Evolutionary conservation across 1,140 invertebrate species (phyloP).

Genomic region (Leptopilina boulardi): DNA sequence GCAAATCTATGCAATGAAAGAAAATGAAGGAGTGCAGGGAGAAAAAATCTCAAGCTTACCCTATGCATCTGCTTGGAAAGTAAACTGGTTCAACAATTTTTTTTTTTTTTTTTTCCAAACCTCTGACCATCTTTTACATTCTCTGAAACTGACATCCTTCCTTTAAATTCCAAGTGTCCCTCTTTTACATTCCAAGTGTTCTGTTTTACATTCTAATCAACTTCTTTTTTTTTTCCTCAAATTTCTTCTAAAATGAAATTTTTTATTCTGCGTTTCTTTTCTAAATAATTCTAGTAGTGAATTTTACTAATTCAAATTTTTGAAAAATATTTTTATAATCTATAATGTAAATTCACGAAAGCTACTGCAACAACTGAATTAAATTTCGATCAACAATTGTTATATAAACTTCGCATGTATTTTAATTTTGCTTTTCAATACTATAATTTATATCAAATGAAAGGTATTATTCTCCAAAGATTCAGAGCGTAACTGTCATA

Average conservation of each 20-base stretch:
- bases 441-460: constrained; percentile 65
- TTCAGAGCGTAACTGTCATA: not conserved
- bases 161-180: not conserved
- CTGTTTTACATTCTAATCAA: too few relatives aligned
- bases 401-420: constrained; percentile 56
- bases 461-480: not conserved
- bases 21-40: not conserved
- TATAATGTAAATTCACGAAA: constrained; percentile 37
- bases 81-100: not conserved
- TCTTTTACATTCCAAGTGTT: not conserved
- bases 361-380: constrained; percentile 56
- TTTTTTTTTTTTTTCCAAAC: not conserved
- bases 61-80: not conserved
- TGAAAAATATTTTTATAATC: too few relatives aligned
- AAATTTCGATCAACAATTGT: constrained; percentile 61
- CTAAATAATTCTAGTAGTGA: too few relatives aligned
- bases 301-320: too few relatives aligned
- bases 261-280: too few relatives aligned
- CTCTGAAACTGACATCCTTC: not conserved
- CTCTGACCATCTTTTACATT: not conserved
- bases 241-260: too few relatives aligned
- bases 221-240: not conserved
- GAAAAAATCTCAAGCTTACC: constrained; percentile 12
- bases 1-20: not conserved
- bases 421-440: constrained; percentile 58